Conservation (phyloP, 53 echinoderm and acorn worm genomes). For the Patiria pectinifera region DNA sequence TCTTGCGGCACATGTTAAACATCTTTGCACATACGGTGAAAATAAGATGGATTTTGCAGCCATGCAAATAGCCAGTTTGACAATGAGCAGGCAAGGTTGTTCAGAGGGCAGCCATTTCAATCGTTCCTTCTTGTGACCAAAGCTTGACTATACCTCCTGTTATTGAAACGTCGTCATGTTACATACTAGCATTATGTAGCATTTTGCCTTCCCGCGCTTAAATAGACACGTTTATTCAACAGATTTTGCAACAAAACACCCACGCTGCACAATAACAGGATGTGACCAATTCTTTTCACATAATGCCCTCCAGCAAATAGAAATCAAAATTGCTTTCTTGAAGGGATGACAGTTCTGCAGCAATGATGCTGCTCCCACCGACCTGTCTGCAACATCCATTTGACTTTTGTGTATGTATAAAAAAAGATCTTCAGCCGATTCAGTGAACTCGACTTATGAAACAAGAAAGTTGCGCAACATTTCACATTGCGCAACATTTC, state of each 20-base stretch:
- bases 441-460: no score
- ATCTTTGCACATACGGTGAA: no score
- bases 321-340: neutral
- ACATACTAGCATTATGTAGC: neutral
- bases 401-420: neutral
- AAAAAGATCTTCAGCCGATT: neutral
- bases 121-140: no score
- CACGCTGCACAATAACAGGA: slow-evolving; percentile 17
- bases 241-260: slow-evolving; percentile 19
- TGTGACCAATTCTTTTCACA: neutral
- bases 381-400: no score
- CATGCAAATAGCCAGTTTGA: no score
- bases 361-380: neutral
- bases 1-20: no score
- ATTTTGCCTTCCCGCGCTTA: neutral
- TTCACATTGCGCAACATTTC: no score
- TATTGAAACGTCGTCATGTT: neutral
- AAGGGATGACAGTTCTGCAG: neutral
- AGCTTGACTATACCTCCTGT: neutral
- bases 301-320: neutral
- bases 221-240: neutral
- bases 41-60: no score
- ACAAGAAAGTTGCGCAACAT: no score
- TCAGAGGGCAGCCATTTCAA: no score
- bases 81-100: no score